Conservation (phyloP, 23 tunicate genomes). For the Halocynthia roretzi region DNA sequence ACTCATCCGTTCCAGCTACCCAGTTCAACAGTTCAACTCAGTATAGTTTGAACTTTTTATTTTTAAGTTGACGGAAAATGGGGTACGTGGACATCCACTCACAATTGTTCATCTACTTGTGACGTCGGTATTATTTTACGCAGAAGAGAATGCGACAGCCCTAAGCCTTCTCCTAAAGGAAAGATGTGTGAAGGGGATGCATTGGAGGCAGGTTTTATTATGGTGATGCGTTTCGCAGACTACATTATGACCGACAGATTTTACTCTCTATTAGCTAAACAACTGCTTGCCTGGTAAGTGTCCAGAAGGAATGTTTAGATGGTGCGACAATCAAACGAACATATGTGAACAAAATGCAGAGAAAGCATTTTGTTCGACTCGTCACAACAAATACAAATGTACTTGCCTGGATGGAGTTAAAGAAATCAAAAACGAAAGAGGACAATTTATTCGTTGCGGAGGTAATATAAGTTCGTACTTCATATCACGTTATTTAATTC, state of each 20-base stretch:
- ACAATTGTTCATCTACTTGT: constrained; percentile 78
- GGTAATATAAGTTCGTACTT: constrained; percentile 18
- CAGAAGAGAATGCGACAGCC: constrained; percentile 56
- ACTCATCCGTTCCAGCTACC: no score
- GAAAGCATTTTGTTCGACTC: constrained; percentile 54
- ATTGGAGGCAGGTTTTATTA: constrained; percentile 30
- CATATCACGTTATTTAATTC: background rate
- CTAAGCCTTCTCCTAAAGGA: constrained; percentile 66
- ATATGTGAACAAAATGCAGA: constrained; percentile 49
- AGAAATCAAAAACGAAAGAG: constrained; percentile 36
- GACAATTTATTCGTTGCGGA: constrained; percentile 55
- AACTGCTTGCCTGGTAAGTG: constrained; percentile 41
- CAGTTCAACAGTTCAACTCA: no score
- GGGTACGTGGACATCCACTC: constrained; percentile 60
- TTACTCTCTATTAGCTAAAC: constrained; percentile 14
- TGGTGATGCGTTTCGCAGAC: background rate
- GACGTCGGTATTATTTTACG: constrained; percentile 37
- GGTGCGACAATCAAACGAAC: constrained; percentile 56
- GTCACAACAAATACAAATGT: constrained; percentile 34
- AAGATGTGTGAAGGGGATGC: constrained; percentile 47
- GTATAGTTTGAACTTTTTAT: background rate
- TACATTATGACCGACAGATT: background rate
- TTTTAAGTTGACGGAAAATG: constrained; percentile 60
- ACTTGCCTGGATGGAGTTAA: constrained; percentile 64
- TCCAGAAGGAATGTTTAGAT: constrained; percentile 40